Evolutionary conservation across 2,113 vertebrate species (phyloP).

Genomic region (Perccottus glenii): DNA sequence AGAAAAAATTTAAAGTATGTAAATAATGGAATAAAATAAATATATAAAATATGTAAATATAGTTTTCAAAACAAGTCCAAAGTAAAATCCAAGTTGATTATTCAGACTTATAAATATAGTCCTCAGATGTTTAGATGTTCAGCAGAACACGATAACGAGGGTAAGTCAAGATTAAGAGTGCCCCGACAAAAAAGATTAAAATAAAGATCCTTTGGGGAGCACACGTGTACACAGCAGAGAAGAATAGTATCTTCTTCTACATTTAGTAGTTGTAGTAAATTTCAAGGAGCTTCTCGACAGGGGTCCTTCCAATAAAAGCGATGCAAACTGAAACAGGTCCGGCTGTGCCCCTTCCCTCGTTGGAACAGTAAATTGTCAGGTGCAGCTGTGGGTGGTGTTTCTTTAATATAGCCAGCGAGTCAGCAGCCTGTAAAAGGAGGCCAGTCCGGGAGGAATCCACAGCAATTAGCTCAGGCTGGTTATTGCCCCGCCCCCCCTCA

Average conservation of each 20-base stretch:
- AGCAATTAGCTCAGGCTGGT: slow-evolving; percentile 48
- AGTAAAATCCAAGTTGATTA: not conserved
- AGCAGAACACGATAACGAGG: not conserved
- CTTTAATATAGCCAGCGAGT: slow-evolving; percentile 83
- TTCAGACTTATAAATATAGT: not conserved
- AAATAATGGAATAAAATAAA: not conserved
- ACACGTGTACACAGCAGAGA: not conserved
- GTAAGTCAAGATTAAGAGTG: slow-evolving; percentile 9
- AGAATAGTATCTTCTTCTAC: not conserved
- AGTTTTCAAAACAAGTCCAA: not conserved
- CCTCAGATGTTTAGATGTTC: not conserved
- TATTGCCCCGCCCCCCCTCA: slow-evolving; percentile 15
- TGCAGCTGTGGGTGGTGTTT: slow-evolving; percentile 84
- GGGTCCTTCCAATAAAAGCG: slow-evolving; percentile 23
- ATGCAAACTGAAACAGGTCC: slow-evolving; percentile 38
- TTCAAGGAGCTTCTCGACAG: slow-evolving; percentile 40
- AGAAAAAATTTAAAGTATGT: not conserved
- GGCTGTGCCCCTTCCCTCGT: slow-evolving; percentile 13
- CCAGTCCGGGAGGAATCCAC: slow-evolving; percentile 68
- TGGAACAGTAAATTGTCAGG: slow-evolving; percentile 77
- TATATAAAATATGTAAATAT: not conserved
- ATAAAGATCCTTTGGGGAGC: slow-evolving; percentile 3
- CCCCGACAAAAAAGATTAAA: slow-evolving; percentile 1
- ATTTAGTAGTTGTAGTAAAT: slow-evolving; percentile 18
- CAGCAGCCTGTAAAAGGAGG: slow-evolving; percentile 91